phyloP scores from a whole-genome alignment of 2,797 vertebrate species.

The Alauda arvensis region DNA sequence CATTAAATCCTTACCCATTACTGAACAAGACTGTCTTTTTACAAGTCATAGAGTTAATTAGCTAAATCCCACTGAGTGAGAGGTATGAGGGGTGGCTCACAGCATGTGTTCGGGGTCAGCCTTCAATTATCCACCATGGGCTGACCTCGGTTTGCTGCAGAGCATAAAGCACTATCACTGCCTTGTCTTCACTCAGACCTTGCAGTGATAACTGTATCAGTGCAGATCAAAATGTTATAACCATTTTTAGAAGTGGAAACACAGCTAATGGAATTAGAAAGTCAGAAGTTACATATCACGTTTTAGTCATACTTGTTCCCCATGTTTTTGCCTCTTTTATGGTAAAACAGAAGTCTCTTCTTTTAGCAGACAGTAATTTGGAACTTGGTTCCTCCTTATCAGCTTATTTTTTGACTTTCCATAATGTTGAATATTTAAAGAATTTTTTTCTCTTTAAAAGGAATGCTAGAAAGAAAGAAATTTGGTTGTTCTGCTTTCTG shows the following conservation, averaged over 20 bases:
- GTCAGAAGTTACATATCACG: neutral
- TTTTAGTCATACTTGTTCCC: neutral
- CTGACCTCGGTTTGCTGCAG: neutral
- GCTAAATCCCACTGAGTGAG: neutral
- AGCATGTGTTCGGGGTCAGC: neutral
- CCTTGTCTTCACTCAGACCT: neutral
- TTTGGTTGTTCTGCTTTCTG: neutral
- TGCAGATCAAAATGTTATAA: neutral
- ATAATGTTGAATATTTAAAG: neutral
- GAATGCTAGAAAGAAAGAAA: neutral
- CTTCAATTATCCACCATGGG: neutral
- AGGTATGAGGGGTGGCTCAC: neutral
- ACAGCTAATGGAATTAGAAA: neutral
- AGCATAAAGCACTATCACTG: neutral
- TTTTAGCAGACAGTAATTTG: neutral
- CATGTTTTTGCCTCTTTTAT: neutral
- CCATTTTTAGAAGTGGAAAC: neutral
- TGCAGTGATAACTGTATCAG: neutral
- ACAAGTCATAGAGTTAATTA: slow-evolving; percentile 1
- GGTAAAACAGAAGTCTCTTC: neutral
- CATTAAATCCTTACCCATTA: neutral
- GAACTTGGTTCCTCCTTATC: neutral
- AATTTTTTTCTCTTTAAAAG: neutral
- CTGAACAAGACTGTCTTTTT: neutral
- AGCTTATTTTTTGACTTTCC: neutral